Evolutionary conservation across 1,140 invertebrate species (phyloP), one percentile per base, ranked within the genome.

Genomic region (Drosophila nigrodunni): DNA sequence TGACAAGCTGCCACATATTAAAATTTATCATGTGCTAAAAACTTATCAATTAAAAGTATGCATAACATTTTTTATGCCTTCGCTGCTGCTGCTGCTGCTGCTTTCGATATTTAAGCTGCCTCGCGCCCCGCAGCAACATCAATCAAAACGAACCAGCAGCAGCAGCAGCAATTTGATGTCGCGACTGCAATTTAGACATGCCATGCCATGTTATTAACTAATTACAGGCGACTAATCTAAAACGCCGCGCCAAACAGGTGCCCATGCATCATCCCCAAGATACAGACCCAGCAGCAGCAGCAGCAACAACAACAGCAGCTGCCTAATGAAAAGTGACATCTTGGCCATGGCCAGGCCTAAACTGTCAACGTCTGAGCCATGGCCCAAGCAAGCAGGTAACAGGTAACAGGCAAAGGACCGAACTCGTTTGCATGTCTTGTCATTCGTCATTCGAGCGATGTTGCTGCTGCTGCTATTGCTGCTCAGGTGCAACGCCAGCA

Each of bases 11-110:
- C 69, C 85, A 74, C 72, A 82, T 80, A 90, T 90, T 86, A 92
- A 92, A 92, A 92, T 92, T 91, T 92, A 92, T 92, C 90, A 92
- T 90, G 90, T 92, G 90, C 83, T 92, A 92, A 92, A 91, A 91
- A 92, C 88, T 89, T 91, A 92, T 92, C 90, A 92, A 92, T 92
- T 91, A 92, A 92, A 91, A 80, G 73, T 78, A 78, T 92, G 90
- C 83, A 92, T 91, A 90, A 90, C 75, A 90, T 90, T 86, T 85
- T 79, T 62, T 59, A 47, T 64, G 72, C 77, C 55, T 72, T 49
- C 46, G 66, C 47, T 80, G 69, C 13, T 44, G 65, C 47, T 80
- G 69, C 13, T 44, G 65, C 8, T 52, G 57, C 25, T 61, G 49
- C 11, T 60, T 55, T 43, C 59, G 46, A 9, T 59, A 58, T 59